phyloP scores from a whole-genome alignment of 2,797 vertebrate species.

The Amblyraja radiata region DNA sequence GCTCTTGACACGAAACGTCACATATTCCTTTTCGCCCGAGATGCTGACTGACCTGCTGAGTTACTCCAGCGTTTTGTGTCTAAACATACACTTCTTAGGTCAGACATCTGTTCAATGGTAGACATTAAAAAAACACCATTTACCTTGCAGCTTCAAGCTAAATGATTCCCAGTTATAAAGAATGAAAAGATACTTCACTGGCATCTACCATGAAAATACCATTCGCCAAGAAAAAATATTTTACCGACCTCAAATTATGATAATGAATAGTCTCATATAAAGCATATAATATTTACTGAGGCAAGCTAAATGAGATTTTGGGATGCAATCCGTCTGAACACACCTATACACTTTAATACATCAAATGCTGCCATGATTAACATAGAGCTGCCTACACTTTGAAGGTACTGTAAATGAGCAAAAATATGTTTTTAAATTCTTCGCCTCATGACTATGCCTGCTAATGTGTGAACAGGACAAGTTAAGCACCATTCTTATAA shows the following conservation, averaged over 20 bases:
- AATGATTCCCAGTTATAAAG: neutral
- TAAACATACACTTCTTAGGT: too few species aligned
- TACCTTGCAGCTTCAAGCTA: neutral
- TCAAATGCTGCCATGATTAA: neutral
- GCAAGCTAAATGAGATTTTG: neutral
- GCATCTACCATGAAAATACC: too few species aligned
- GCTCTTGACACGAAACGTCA: too few species aligned
- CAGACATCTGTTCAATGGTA: neutral
- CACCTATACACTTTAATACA: neutral
- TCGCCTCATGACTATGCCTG: neutral
- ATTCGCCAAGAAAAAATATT: neutral
- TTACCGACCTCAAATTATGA: neutral
- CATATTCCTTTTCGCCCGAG: too few species aligned
- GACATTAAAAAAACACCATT: neutral
- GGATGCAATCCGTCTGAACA: neutral
- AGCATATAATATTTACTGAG: neutral
- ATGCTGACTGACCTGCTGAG: too few species aligned
- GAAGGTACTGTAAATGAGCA: neutral
- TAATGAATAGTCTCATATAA: neutral
- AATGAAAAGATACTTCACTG: neutral
- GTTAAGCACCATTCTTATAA: neutral
- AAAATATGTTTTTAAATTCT: neutral
- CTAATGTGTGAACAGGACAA: neutral
- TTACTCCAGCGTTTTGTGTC: too few species aligned
- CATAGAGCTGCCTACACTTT: neutral